phyloP scores from a whole-genome alignment of 53 echinoderm and acorn worm genomes.

The Paracentrotus lividus region DNA sequence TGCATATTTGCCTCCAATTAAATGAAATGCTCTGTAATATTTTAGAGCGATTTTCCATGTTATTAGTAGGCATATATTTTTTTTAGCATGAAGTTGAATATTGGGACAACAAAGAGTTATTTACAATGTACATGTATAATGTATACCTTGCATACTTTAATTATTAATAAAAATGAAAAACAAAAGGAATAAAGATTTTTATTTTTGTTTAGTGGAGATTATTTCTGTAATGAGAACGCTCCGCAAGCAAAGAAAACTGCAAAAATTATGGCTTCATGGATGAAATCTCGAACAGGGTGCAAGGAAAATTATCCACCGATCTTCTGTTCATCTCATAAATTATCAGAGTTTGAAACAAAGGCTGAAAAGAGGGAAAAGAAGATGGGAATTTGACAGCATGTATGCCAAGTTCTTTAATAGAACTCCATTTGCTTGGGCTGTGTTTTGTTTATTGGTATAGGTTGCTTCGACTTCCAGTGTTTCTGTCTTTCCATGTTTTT shows the following conservation, averaged over 20 bases:
- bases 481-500: slow-evolving; percentile 25
- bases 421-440: background rate
- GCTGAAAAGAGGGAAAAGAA: slow-evolving; percentile 18
- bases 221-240: background rate
- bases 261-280: slow-evolving; percentile 30
- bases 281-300: slow-evolving; percentile 24
- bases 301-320: slow-evolving; percentile 22
- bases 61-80: no score
- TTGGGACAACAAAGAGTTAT: no score
- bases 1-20: background rate
- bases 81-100: no score
- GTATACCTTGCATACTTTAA: no score
- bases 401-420: slow-evolving; percentile 8
- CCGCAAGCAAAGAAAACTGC: background rate
- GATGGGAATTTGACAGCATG: slow-evolving; percentile 36
- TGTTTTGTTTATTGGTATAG: slow-evolving; percentile 64
- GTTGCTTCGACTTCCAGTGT: slow-evolving; percentile 51
- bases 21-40: background rate
- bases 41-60: no score
- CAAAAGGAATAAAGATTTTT: no score
- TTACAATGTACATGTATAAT: no score
- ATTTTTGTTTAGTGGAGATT: background rate
- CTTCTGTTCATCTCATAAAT: slow-evolving; percentile 50
- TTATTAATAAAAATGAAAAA: no score
- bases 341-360: background rate